Base-by-base conservation (phyloP, 2,113 vertebrate genomes). In the Emydocephalus ijimae region DNA sequence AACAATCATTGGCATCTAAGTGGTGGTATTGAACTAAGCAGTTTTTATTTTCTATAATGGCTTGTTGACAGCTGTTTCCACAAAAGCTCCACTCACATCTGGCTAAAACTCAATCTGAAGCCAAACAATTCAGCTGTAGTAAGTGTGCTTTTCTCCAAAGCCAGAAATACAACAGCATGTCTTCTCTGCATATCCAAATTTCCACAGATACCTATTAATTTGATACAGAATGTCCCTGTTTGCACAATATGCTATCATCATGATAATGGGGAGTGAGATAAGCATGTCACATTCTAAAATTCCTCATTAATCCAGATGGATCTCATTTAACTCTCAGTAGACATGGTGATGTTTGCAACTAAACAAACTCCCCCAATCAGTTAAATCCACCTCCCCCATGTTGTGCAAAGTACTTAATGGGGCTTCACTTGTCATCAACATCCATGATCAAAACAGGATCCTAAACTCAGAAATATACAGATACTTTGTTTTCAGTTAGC, bases 51-150 rank as follows among this genome's bases (percentile, higher is more conserved):
- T 81, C 52, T 48, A 7, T 56, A 89, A 92, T 81, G 26, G 39
- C 61, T 39, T 89, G 52, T 59, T 61, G 89, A 85, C 39, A 92
- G 52, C 52, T 92, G 91, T 85, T 89, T 81, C 34, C 57, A 81
- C 39, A 81, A 18, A 34, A 81, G 52, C 54, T 54, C 52, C 39
- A 57, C 39, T 89, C 87, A 57, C 59, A 92, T 48, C 48, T 92
- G 26, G 61, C 64, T 43, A 92, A 57, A 56, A 54, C 61, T 89
- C 61, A 92, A 89, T 11, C 43, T 39, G 69, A 92, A 92, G 34
- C 52, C 24, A 89, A 89, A 56, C 20, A 69, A n/a, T 74, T 48
- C 45, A 57, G 18, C 39, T 59, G 45, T 2, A 85, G 85, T 9
- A 24, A 45, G 20, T 81, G 26, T 6, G 55, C 64, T 20, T 54